Conservation (phyloP, 2,888 invertebrate genomes). For the Diaprepes abbreviatus region DNA sequence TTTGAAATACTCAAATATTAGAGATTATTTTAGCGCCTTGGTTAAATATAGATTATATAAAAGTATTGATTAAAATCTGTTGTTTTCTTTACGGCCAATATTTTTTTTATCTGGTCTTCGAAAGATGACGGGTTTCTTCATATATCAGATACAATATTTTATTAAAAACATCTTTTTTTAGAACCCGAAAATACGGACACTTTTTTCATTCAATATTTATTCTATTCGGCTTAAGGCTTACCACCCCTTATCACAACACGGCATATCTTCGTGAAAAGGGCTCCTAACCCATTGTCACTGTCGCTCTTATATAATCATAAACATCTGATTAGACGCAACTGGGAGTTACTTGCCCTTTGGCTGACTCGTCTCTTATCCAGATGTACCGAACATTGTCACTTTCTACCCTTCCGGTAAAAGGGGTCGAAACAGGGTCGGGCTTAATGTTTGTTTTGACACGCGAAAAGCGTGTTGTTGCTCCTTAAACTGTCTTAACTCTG, state of each 20-base stretch:
- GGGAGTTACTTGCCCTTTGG: conserved; percentile 30
- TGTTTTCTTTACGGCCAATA: too few species aligned
- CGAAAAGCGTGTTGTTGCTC: conserved; percentile 22
- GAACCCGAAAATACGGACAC: too few species aligned
- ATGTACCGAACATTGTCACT: conserved; percentile 65
- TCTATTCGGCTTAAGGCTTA: neutral
- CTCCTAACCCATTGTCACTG: conserved; percentile 18
- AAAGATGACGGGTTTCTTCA: too few species aligned
- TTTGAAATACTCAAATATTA: too few species aligned
- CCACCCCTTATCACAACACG: conserved; percentile 20
- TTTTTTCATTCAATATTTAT: neutral
- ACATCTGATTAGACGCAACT: conserved; percentile 38
- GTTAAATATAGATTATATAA: too few species aligned
- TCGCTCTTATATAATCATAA: conserved; percentile 35
- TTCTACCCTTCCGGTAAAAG: conserved; percentile 59
- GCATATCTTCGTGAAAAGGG: conserved; percentile 16
- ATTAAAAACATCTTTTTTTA: too few species aligned
- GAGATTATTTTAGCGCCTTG: too few species aligned
- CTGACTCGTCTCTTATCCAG: conserved; percentile 55
- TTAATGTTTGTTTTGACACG: conserved; percentile 44
- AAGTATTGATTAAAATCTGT: too few species aligned
- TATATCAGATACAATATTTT: too few species aligned
- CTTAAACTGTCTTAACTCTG: conserved; percentile 35
- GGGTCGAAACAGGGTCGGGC: conserved; percentile 40
- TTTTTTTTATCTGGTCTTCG: too few species aligned